Base-by-base conservation (phyloP, 2,113 vertebrate species). In the Amphilophus citrinellus region DNA sequence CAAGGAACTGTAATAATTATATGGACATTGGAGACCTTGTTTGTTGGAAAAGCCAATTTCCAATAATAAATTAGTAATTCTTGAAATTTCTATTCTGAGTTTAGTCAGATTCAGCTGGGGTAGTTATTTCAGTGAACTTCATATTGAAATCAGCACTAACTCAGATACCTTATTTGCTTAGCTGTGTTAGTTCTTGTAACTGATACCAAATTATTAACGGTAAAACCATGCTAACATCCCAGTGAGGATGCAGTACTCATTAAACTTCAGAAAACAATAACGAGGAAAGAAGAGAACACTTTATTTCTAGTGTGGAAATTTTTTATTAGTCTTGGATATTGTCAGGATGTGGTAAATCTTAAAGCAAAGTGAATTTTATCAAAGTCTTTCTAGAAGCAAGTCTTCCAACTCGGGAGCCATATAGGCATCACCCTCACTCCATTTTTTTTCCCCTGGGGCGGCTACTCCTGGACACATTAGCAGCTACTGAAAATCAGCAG, bases 281-380 rank as follows among this genome's bases (percentile, higher is more conserved):
- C 0, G 10, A 1, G 10, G 5, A 0, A 39, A 63, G 39, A 7
- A 39, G 4, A 14, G 20, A 39, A 22, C 3, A 22, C n/a, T 65
- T n/a, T 11, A 8, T n/a, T 39, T 24, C 30, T 10, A n/a, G 44
- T 2, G 22, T 42, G 58, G 15, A 35, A 11, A 20, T 20, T 53
- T 35, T 50, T 47, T 13, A 5, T 50, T 24, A n/a, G 1, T 44
- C 30, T 37, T 0, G 20, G 47, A 39, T 60, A 0, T 47, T 47
- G 37, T 32, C 22, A 14, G 7, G 2, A 1, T 1, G 7, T 37
- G 30, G 27, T 56, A n/a, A 76, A 32, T 62, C n/a, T 62, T 44
- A 57, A 53, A 6, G 30, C 66, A 73, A 71, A 50, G 66, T 13
- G 27, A 56, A 73, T 73, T 73, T 73, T 20, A 73, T 73, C 6